Evolutionary conservation across 2,888 invertebrate genomes (phyloP).

Genomic region (Myopa tessellatipennis): DNA sequence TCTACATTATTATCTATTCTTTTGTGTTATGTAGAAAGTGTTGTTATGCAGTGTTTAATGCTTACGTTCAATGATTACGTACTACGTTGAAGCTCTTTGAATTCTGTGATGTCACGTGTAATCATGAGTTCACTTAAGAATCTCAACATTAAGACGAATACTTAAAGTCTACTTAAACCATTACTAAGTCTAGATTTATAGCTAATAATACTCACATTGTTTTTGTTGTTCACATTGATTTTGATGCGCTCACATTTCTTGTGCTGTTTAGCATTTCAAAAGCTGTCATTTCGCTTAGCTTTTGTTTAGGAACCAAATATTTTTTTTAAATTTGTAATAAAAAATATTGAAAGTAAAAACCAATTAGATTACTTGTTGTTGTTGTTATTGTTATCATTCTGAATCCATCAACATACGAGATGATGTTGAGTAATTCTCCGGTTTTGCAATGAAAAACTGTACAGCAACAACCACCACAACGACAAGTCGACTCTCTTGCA

Average conservation of each 20-base stretch:
- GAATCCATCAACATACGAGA: not conserved
- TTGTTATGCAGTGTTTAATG: no score
- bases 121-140: slow-evolving; percentile 18
- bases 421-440: not conserved
- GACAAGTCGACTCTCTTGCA: not conserved
- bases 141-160: slow-evolving; percentile 13
- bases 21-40: no score
- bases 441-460: not conserved
- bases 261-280: not conserved
- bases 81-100: slow-evolving; percentile 18
- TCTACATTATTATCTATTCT: no score
- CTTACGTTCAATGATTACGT: not conserved
- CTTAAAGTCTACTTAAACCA: not conserved
- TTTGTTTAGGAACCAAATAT: slow-evolving; percentile 31
- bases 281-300: slow-evolving; percentile 13
- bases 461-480: slow-evolving; percentile 1
- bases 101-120: not conserved
- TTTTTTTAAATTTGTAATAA: slow-evolving; percentile 2
- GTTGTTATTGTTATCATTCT: not conserved
- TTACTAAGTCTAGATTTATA: not conserved
- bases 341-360: not conserved
- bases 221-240: slow-evolving; percentile 2
- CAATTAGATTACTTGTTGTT: slow-evolving; percentile 1
- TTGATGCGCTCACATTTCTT: not conserved
- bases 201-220: slow-evolving; percentile 28